These are phyloP conservation scores for Apotomis turbidana DNA, from an alignment of 2,888 invertebrate species.

Conservation along the genomic window DNA sequence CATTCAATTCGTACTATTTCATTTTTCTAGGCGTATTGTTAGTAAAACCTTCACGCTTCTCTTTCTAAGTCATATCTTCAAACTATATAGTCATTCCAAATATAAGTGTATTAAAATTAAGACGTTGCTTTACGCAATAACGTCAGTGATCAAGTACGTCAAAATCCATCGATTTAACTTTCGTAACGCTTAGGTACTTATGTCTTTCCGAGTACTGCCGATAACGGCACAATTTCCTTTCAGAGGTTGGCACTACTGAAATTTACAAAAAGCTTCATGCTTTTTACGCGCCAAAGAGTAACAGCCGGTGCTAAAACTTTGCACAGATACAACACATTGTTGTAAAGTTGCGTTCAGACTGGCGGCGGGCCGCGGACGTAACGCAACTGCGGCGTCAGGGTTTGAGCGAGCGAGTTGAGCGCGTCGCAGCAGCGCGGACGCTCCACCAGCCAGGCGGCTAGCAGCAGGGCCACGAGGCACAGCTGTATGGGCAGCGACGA, in stretches of 20 bases:
- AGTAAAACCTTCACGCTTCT: constrained; percentile 24
- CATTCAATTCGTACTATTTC: constrained; percentile 27
- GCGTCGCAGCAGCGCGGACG: constrained; percentile 91
- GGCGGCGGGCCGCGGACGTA: constrained; percentile 94
- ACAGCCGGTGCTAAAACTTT: constrained; percentile 16
- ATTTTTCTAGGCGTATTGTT: constrained; percentile 15
- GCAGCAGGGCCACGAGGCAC: constrained; percentile 88
- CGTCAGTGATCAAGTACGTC: constrained; percentile 20
- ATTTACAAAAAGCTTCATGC: constrained; percentile 17
- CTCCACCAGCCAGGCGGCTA: constrained; percentile 89
- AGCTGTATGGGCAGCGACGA: constrained; percentile 91
- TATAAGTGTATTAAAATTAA: constrained; percentile 58
- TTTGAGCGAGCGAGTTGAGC: constrained; percentile 89
- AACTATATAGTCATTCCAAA: constrained; percentile 47
- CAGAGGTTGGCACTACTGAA: constrained; percentile 25
- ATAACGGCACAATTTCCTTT: constrained; percentile 20
- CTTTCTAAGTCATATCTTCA: constrained; percentile 25
- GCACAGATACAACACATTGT: constrained; percentile 47
- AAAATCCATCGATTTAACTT: not conserved
- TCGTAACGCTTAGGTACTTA: not conserved
- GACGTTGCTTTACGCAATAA: constrained; percentile 60
- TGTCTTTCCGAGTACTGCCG: constrained; percentile 30
- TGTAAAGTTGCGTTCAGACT: constrained; percentile 77
- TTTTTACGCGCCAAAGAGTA: constrained; percentile 20
- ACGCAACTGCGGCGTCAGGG: constrained; percentile 90